Conservation (phyloP, 2,113 vertebrate species). For the Benitochromis conjunctus region DNA sequence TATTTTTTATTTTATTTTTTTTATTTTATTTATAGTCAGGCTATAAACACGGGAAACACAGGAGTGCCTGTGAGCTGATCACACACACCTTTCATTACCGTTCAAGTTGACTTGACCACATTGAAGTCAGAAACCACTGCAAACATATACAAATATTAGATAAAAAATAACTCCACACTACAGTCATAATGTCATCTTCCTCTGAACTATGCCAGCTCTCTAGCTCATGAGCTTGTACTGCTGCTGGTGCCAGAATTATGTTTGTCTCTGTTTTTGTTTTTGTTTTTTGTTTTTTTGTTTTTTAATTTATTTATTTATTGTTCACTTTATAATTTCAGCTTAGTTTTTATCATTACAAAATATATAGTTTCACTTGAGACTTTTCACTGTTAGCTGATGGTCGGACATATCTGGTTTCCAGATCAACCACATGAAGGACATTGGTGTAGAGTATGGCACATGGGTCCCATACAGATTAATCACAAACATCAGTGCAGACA, state of each 20-base stretch:
- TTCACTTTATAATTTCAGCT: background rate
- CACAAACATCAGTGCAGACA: background rate
- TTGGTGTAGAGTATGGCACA: background rate
- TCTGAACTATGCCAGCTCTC: background rate
- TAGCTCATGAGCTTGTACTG: background rate
- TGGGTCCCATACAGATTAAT: background rate
- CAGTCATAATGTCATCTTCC: fast-evolving
- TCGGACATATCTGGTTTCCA: background rate
- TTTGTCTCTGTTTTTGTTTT: too few species aligned
- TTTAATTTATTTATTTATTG: background rate
- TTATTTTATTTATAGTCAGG: background rate
- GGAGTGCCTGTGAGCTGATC: background rate
- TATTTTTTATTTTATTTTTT: too few species aligned
- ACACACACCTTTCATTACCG: fast-evolving
- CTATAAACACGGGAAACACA: background rate
- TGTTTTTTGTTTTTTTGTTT: too few species aligned
- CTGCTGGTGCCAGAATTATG: background rate
- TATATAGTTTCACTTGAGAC: fast-evolving
- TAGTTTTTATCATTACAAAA: fast-evolving
- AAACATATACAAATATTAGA: background rate
- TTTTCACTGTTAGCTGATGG: background rate
- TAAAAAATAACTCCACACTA: background rate
- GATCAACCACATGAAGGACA: background rate
- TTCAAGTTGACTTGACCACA: background rate
- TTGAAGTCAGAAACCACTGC: background rate